Conservation (phyloP, 1,140 invertebrate genomes). For the Zophobas atratus region DNA sequence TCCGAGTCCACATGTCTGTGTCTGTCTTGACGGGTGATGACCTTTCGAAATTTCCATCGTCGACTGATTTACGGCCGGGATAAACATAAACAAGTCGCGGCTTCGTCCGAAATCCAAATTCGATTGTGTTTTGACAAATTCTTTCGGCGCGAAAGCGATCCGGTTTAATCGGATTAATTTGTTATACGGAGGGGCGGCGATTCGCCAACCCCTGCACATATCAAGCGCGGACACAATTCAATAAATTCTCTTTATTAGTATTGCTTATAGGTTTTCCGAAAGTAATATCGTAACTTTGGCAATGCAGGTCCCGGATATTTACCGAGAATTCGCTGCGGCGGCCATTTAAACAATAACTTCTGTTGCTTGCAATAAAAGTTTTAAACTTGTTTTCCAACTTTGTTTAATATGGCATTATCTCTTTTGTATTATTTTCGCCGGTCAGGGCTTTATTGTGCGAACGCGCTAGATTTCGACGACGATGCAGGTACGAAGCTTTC, state of each 20-base stretch:
- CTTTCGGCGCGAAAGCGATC: conserved; percentile 9
- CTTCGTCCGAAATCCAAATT: not conserved
- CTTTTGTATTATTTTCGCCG: conserved; percentile 30
- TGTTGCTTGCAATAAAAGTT: conserved; percentile 38
- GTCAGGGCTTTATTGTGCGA: conserved; percentile 15
- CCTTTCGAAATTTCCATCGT: not conserved
- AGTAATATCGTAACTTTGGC: conserved; percentile 42
- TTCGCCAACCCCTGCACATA: conserved; percentile 11
- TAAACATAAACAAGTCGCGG: not conserved
- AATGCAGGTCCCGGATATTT: conserved; percentile 32
- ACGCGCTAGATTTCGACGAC: not conserved
- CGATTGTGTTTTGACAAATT: conserved; percentile 28
- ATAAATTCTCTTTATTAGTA: conserved; percentile 42
- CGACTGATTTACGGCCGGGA: not conserved
- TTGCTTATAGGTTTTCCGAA: conserved; percentile 39
- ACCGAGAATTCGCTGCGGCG: conserved; percentile 36
- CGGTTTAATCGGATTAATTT: conserved; percentile 39
- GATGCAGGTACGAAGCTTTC: no score
- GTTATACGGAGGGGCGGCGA: not conserved
- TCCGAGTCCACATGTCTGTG: conserved; percentile 2
- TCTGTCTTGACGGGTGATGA: not conserved
- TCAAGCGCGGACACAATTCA: conserved; percentile 39
- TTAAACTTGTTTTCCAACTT: conserved; percentile 40
- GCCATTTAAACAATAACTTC: conserved; percentile 42
- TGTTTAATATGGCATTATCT: conserved; percentile 38